Evolutionary conservation across 2,888 invertebrate species (phyloP).

Genomic region (Tachina grossa): DNA sequence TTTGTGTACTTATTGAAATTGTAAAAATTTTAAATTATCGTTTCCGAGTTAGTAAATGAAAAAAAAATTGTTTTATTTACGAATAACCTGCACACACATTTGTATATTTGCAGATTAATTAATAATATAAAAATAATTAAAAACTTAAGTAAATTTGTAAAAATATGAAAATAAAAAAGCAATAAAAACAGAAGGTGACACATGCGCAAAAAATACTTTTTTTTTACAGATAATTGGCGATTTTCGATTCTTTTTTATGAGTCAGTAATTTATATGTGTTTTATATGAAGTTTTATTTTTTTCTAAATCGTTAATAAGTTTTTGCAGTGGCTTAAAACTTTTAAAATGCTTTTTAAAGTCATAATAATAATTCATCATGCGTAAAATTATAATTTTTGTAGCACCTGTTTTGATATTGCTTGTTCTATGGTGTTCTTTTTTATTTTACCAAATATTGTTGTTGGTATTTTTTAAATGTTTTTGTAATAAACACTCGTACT

Average conservation of each 20-base stretch:
- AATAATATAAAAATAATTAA: slow-evolving; percentile 28
- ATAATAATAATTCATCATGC: slow-evolving; percentile 49
- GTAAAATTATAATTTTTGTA: slow-evolving; percentile 60
- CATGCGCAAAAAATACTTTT: slow-evolving; percentile 61
- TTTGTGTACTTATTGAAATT: background rate
- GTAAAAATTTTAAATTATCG: slow-evolving; percentile 18
- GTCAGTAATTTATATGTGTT: background rate
- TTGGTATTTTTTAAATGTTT: slow-evolving; percentile 29
- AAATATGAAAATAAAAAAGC: slow-evolving; percentile 28
- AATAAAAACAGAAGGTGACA: slow-evolving; percentile 51
- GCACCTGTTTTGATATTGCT: slow-evolving; percentile 52
- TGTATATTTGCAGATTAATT: slow-evolving; percentile 3
- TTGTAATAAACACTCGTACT: slow-evolving; percentile 48
- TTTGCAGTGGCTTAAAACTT: slow-evolving; percentile 24
- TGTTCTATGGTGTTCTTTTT: slow-evolving; percentile 22
- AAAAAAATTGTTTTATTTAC: background rate
- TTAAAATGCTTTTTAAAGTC: slow-evolving; percentile 36
- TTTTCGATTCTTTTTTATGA: slow-evolving; percentile 14
- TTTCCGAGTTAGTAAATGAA: slow-evolving; percentile 40
- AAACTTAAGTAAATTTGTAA: slow-evolving; percentile 9
- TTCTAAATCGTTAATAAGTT: background rate
- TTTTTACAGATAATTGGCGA: slow-evolving; percentile 33
- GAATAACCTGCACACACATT: background rate
- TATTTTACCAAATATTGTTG: slow-evolving; percentile 6
- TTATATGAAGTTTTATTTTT: background rate